phyloP scores from a whole-genome alignment of 2,797 vertebrate species.

The Thaleichthys pacificus region DNA sequence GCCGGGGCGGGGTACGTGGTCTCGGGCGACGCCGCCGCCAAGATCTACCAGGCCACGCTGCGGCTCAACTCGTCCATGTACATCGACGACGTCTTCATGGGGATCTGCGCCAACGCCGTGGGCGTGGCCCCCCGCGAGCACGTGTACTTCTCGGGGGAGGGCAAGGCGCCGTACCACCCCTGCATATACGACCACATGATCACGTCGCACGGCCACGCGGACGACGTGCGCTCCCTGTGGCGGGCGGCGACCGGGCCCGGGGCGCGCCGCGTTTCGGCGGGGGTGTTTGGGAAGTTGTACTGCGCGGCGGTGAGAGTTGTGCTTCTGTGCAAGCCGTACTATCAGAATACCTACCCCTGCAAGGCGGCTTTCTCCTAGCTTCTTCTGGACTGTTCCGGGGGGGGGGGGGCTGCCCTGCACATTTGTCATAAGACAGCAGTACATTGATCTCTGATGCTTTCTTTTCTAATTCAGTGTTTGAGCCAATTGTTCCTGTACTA shows the following conservation, averaged over 20 bases:
- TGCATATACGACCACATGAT: slow-evolving; percentile 94
- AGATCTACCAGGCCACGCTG: slow-evolving; percentile 84
- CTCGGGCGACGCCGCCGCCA: slow-evolving; percentile 84
- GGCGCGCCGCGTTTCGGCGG: slow-evolving; percentile 67
- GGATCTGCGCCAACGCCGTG: slow-evolving; percentile 88
- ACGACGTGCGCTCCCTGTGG: slow-evolving; percentile 84
- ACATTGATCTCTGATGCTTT: slow-evolving; percentile 8
- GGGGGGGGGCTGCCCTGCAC: not conserved
- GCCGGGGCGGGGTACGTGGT: slow-evolving; percentile 89
- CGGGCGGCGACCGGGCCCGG: slow-evolving; percentile 75
- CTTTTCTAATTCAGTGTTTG: slow-evolving; percentile 31
- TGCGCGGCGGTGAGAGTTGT: slow-evolving; percentile 82
- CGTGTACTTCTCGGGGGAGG: slow-evolving; percentile 89
- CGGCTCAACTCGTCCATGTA: slow-evolving; percentile 86
- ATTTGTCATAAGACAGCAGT: not conserved
- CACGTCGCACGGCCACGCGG: slow-evolving; percentile 87
- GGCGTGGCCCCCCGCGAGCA: slow-evolving; percentile 85
- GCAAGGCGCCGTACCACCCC: slow-evolving; percentile 85
- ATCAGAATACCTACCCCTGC: slow-evolving; percentile 82
- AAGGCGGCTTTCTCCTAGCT: slow-evolving; percentile 83
- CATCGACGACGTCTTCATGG: slow-evolving; percentile 98
- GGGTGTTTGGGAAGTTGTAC: slow-evolving; percentile 79
- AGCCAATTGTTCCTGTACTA: slow-evolving; percentile 20
- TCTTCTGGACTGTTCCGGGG: not conserved
- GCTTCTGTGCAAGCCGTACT: slow-evolving; percentile 82